These are phyloP conservation scores for Notodonta dromedarius DNA, from an alignment of 2,888 invertebrate genomes.

Conservation along the genomic window DNA sequence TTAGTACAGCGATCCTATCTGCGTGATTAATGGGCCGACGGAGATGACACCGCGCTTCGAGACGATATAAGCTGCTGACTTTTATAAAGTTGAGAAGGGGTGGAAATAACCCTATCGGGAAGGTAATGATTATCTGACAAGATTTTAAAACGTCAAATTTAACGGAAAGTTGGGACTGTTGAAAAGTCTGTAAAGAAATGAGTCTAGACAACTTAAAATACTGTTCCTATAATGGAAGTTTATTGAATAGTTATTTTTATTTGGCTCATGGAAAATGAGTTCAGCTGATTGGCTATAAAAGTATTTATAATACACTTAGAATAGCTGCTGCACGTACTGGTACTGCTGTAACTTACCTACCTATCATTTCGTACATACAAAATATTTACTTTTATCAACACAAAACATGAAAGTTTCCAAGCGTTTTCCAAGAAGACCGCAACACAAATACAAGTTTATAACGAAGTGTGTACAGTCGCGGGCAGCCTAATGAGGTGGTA, in stretches of 20 bases:
- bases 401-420: not conserved
- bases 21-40: slow-evolving; percentile 27
- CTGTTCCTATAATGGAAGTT: not conserved
- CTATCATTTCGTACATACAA: too few species aligned
- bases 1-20: slow-evolving; percentile 15
- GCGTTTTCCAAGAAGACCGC: not conserved
- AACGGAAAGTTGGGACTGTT: not conserved
- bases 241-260: too few species aligned
- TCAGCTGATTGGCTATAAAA: too few species aligned
- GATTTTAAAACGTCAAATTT: not conserved
- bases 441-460: slow-evolving; percentile 16
- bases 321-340: too few species aligned
- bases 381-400: not conserved
- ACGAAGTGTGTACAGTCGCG: slow-evolving; percentile 24
- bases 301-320: too few species aligned
- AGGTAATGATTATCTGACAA: not conserved
- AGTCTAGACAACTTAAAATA: not conserved
- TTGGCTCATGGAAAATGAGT: too few species aligned
- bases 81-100: not conserved
- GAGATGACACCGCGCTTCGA: slow-evolving; percentile 9
- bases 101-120: not conserved
- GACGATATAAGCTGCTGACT: slow-evolving; percentile 3
- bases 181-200: not conserved
- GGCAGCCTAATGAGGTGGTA: slow-evolving; percentile 48
- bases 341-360: too few species aligned